Evolutionary conservation across 1,140 invertebrate genomes (phyloP).

Genomic region (Drosophila leontia): DNA sequence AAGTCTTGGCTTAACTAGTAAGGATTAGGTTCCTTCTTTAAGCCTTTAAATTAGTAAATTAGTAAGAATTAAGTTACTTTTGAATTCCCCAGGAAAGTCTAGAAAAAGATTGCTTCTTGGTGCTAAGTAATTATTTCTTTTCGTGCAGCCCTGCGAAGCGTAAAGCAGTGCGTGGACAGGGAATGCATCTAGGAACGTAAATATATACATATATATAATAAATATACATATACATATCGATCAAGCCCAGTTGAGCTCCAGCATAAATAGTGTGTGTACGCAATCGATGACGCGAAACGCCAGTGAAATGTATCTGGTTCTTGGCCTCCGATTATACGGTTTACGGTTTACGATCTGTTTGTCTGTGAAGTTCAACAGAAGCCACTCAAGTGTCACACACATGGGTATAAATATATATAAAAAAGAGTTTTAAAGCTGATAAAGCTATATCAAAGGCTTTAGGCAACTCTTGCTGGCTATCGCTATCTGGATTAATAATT

Average conservation of each 20-base stretch:
- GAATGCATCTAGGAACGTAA: constrained; percentile 3
- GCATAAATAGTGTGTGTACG: constrained; percentile 31
- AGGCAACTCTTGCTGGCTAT: neutral
- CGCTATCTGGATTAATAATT: constrained; percentile 24
- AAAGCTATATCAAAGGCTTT: neutral
- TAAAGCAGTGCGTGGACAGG: constrained; percentile 40
- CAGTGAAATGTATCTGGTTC: constrained; percentile 33
- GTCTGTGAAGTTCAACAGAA: constrained; percentile 41
- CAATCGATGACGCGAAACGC: constrained; percentile 53
- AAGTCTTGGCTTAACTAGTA: neutral
- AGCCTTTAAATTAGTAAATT: too few species aligned
- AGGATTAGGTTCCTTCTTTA: neutral
- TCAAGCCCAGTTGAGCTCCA: constrained; percentile 8
- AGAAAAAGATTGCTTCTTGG: too few species aligned
- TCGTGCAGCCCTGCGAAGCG: constrained; percentile 44
- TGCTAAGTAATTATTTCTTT: neutral
- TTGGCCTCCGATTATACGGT: constrained; percentile 32
- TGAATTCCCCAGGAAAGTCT: too few species aligned
- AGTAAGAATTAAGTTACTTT: too few species aligned
- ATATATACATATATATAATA: neutral
- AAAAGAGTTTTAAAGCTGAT: neutral
- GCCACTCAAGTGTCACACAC: constrained; percentile 10
- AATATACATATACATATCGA: neutral
- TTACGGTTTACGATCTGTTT: constrained; percentile 11
- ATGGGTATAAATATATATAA: neutral